Evolutionary conservation across 2,888 invertebrate genomes (phyloP), one percentile per base, ranked within the genome.

Genomic region (Apodemia mormo): DNA sequence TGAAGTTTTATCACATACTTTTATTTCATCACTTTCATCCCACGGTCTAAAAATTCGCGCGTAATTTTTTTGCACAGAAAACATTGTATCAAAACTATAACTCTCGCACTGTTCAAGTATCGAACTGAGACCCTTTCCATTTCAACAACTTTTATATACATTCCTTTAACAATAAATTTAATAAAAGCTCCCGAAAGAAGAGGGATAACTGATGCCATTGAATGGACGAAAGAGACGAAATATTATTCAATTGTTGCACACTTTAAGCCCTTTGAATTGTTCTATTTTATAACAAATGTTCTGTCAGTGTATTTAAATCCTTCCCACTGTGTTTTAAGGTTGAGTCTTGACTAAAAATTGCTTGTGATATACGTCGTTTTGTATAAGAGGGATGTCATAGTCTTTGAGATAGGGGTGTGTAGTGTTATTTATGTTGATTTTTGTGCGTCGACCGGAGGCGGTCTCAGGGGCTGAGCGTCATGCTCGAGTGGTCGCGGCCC

Each of bases 31-130:
- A 88, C 89, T 91, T 74, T 88, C 88, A 82, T 95, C 95, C 95
- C 95, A 95, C 70, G 95, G 95, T 77, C 95, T 93, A 79, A 95
- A 95, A 30, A 95, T 86, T 78, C 95, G 92, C 64, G 94, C 94
- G 74, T 88, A 91, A 79, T 81, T 90, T 78, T 85, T 87, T 70
- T 87, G 85, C 67, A 81, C 81, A 73, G 89, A 89, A 77, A 87
- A 80, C 93, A 93, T 92, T 80, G 80, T 85, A 71, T 68, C 73
- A 72, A 74, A 69, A 80, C 84, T 81, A 75, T 49, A 49, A 49
- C 49, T 82, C 87, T 82, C 89, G 78, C 83, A 82, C 87, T 85
- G 82, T 78, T 76, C 78, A 79, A 83, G 80, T 82, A 81, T 82
- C 80, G 75, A 82, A 92, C 92, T 93, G 91, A 80, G 87, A 82